phyloP scores from a whole-genome alignment of 2,113 vertebrate species.

The Hiodon tergisus region DNA sequence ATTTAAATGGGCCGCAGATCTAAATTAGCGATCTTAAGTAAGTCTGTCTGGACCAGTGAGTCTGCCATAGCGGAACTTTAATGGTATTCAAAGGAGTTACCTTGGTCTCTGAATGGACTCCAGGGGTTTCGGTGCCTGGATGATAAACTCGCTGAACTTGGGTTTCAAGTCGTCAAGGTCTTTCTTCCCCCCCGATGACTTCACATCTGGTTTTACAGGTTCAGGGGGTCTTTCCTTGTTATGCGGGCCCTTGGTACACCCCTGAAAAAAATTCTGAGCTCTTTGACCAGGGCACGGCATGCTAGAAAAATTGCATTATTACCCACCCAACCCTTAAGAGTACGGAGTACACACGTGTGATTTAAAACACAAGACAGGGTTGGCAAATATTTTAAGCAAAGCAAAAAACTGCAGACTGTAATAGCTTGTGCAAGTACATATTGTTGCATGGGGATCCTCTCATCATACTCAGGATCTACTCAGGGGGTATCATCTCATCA shows the following conservation, averaged over 20 bases:
- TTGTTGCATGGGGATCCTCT: no score
- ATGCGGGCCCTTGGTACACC: constrained; percentile 92
- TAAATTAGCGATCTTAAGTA: no score
- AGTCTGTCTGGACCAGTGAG: no score
- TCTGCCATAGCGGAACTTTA: no score
- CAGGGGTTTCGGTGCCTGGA: constrained; percentile 85
- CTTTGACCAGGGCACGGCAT: neutral
- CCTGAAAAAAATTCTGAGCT: constrained; percentile 54
- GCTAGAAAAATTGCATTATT: neutral
- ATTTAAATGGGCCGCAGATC: no score
- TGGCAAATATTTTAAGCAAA: neutral
- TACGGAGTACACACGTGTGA: neutral
- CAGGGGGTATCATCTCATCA: no score
- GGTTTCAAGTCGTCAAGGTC: constrained; percentile 74
- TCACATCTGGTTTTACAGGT: constrained; percentile 89
- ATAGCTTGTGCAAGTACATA: neutral
- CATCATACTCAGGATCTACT: no score
- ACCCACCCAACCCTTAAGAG: no score
- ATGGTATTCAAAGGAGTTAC: constrained; percentile 47
- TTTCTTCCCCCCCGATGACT: constrained; percentile 76
- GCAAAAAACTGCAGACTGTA: neutral
- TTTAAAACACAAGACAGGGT: neutral
- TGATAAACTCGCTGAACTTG: constrained; percentile 85
- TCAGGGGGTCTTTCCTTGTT: constrained; percentile 90
- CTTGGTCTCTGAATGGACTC: constrained; percentile 86